Evolutionary conservation across 2,888 invertebrate genomes (phyloP).

Genomic region (Oligia strigilis): DNA sequence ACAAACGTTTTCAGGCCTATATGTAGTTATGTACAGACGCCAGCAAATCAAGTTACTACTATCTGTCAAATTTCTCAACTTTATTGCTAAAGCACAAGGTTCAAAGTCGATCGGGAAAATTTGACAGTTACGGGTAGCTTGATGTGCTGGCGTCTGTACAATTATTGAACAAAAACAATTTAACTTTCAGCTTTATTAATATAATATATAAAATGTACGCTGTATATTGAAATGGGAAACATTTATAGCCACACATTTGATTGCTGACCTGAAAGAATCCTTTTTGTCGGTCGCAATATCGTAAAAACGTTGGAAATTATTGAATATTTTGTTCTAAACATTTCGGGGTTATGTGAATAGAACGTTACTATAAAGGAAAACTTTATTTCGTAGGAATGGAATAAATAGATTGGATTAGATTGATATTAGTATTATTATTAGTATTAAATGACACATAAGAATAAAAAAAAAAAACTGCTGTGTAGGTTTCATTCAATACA

Average conservation of each 20-base stretch:
- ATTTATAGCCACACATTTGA: slow-evolving; percentile 36
- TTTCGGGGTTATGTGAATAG: slow-evolving; percentile 18
- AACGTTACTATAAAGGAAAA: slow-evolving; percentile 9
- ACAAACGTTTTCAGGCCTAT: slow-evolving; percentile 6
- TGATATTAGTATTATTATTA: background rate
- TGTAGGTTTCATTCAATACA: background rate
- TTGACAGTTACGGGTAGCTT: too few relatives aligned
- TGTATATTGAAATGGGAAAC: slow-evolving; percentile 25
- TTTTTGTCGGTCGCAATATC: slow-evolving; percentile 34
- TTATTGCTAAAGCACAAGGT: too few relatives aligned
- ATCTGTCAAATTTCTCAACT: too few relatives aligned
- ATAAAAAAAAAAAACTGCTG: background rate
- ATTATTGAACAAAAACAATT: slow-evolving; percentile 3
- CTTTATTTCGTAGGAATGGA: slow-evolving; percentile 17
- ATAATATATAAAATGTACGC: slow-evolving; percentile 11
- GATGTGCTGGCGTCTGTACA: too few relatives aligned
- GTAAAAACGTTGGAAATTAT: slow-evolving; percentile 41
- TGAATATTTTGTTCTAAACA: slow-evolving; percentile 46
- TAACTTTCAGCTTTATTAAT: slow-evolving; percentile 33
- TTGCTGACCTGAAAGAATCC: slow-evolving; percentile 42
- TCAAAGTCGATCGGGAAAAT: too few relatives aligned
- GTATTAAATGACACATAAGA: background rate
- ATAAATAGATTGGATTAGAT: slow-evolving; percentile 12
- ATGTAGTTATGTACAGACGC: too few relatives aligned
- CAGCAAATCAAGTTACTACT: too few relatives aligned